A percentile compares a stretch with the other conserved stretches of the same genome.
These are phyloP conservation scores for Gallinago jamesoni DNA, from an alignment of 2,113 vertebrate species.

Conservation along the genomic window DNA sequence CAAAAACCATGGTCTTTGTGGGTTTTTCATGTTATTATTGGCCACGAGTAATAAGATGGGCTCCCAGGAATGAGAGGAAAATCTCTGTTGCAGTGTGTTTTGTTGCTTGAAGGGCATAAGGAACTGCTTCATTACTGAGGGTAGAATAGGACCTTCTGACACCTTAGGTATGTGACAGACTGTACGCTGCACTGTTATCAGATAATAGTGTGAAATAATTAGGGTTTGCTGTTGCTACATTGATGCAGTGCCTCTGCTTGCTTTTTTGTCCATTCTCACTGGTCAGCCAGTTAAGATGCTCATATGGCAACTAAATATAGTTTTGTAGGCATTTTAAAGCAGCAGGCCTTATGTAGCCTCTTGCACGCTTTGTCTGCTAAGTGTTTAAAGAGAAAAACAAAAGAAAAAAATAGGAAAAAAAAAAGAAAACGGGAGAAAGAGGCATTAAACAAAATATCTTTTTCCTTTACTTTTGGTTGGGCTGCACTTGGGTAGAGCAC, in stretches of 20 bases:
- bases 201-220: background rate
- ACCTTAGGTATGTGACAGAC: background rate
- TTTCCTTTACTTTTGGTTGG: background rate
- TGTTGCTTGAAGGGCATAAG: background rate
- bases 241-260: background rate
- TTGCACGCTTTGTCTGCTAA: background rate
- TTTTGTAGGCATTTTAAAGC: background rate
- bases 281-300: background rate
- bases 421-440: background rate
- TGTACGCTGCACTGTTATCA: background rate
- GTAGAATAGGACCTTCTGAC: background rate
- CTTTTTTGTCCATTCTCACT: background rate
- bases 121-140: background rate
- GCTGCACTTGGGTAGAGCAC: background rate
- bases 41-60: background rate
- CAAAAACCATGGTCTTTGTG: slow-evolving; percentile 55
- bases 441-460: background rate
- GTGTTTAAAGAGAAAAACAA: background rate
- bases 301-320: background rate
- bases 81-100: background rate
- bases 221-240: background rate
- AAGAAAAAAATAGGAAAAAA: too few relatives aligned
- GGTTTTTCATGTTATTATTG: background rate
- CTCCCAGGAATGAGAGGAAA: background rate
- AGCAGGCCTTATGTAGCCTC: background rate